Evolutionary conservation across 1,140 invertebrate species (phyloP).

Genomic region (Dicyema japonicum): DNA sequence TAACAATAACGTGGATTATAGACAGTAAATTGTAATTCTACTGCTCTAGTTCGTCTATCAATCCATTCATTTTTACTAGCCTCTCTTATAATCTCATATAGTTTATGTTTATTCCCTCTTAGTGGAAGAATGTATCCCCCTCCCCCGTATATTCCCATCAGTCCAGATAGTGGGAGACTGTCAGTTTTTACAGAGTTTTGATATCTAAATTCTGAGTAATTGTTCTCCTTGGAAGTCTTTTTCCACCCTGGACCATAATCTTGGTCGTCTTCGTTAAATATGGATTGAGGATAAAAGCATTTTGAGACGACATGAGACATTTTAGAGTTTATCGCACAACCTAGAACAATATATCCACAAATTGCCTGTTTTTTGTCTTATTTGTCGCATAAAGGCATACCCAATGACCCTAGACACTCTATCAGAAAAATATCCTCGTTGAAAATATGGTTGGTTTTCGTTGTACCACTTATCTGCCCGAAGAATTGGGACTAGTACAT

Average conservation of each 20-base stretch:
- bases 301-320: slow-evolving; percentile 1
- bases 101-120: slow-evolving; percentile 12
- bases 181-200: slow-evolving; percentile 11
- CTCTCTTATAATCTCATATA: slow-evolving; percentile 11
- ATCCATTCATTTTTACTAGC: slow-evolving; percentile 23
- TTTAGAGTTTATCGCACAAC: not conserved
- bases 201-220: slow-evolving; percentile 14
- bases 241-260: slow-evolving; percentile 13
- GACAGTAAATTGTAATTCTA: slow-evolving; percentile 26
- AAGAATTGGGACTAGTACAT: slow-evolving; percentile 17
- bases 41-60: slow-evolving; percentile 23
- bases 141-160: slow-evolving; percentile 21
- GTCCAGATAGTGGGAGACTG: slow-evolving; percentile 21
- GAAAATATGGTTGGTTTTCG: slow-evolving; percentile 18
- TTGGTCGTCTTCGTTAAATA: slow-evolving; percentile 9
- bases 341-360: slow-evolving; percentile 1
- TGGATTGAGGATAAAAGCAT: not conserved
- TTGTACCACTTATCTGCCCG: slow-evolving; percentile 24
- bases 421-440: slow-evolving; percentile 24
- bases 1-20: slow-evolving; percentile 20
- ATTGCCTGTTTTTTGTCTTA: slow-evolving; percentile 14
- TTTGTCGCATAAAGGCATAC: slow-evolving; percentile 23
- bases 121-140: slow-evolving; percentile 25
- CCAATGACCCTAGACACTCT: slow-evolving; percentile 24
- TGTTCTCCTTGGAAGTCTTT: slow-evolving; percentile 1